Base-by-base conservation (phyloP, 2,113 vertebrate species). In the Glareola pratincola region DNA sequence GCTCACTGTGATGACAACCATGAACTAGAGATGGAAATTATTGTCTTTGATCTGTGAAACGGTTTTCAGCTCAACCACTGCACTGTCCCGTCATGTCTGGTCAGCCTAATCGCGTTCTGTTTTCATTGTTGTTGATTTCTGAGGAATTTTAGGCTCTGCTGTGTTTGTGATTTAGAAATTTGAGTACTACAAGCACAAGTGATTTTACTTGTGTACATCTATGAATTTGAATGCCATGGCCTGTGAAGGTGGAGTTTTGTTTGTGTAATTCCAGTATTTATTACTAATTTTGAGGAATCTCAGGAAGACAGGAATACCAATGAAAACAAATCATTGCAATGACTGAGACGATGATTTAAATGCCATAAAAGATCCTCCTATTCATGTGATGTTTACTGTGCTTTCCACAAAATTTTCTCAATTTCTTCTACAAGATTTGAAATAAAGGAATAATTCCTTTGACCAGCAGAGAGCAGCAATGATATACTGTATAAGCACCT, bases 391-490 rank as follows among this genome's bases (percentile, higher is more conserved):
- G 20, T 66, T 85, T 91, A 41, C 20, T 76, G 4, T 39, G 5
- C 69, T 96, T 85, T 62, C 32, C 68, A 59, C 45, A 60, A 54
- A 41, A 17, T 50, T 75, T 39, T 62, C 63, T 56, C 10, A 23
- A 63, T 82, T 68, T 80, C 37, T 23, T 85, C 57, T 66, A 36
- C 13, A 76, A 17, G 34, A 20, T 50, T 95, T 95, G 90, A 88
- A 77, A 37, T 77, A 85, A 81, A 80, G 78, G 66, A 96, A 91
- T 97, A 96, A 97, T 94, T 72, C n/a, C 32, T 97, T 95, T 97
- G 92, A 89, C 98, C 98, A 98, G 97, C 97, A 98, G 98, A 98
- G 98, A 97, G 98, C 98, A 98, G 98, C 97, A 98, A 78, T 97
- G 97, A 97, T 96, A 97, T 91, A 79, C 54, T 95, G 54, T 96